A percentile compares a stretch with the other conserved stretches of the same genome.
Conservation (phyloP, 2,113 vertebrate species). For the Fulmarus glacialis region DNA sequence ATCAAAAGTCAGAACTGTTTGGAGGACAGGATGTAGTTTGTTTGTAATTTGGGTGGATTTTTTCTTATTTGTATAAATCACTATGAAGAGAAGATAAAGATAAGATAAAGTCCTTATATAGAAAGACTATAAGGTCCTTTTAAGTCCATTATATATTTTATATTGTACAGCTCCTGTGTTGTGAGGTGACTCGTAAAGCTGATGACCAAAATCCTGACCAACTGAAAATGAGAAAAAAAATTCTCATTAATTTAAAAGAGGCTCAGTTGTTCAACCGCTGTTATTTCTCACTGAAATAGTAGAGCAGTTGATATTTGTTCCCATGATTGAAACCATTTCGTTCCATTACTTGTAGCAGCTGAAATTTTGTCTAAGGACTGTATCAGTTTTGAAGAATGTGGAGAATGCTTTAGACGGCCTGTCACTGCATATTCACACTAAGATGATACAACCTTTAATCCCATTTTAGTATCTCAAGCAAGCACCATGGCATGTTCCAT, state of each 20-base stretch:
- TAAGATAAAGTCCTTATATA: background rate
- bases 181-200: background rate
- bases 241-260: background rate
- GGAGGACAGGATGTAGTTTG: background rate
- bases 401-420: background rate
- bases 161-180: background rate
- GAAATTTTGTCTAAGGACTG: background rate
- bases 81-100: background rate
- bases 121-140: background rate
- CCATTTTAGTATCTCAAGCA: background rate
- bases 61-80: background rate
- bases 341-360: background rate
- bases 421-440: background rate
- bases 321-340: background rate
- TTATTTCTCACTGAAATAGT: background rate
- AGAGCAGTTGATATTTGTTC: background rate
- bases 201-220: background rate
- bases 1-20: background rate
- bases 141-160: background rate
- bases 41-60: background rate
- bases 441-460: background rate
- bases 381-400: background rate
- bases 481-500: background rate
- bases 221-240: background rate
- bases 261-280: background rate